Evolutionary conservation across 2,113 vertebrate species (phyloP), one percentile per base, ranked within the genome.

Genomic region (Pterocles burchelli): DNA sequence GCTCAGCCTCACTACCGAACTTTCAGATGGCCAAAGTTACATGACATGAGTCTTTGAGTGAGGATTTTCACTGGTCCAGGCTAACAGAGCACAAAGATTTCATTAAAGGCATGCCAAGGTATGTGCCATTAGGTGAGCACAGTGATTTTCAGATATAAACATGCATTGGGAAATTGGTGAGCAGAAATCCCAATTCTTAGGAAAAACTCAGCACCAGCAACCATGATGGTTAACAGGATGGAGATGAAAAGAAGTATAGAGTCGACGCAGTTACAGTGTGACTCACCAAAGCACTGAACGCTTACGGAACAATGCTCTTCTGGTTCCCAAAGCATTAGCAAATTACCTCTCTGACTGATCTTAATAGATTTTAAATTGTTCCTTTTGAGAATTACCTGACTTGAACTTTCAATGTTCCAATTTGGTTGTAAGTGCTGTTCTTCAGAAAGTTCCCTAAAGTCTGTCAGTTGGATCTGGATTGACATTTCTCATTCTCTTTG

Each of bases 401-500:
- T 45, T 65, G 21, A 68, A 46, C 68, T 49, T 65, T 52, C 73
- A 46, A 1, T 33, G 12, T 58, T 79, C 26, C 36, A 6, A 8
- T 45, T 36, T 65, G 26, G 17, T 63, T 54, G 12, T 33, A 58
- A 80, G 26, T 71, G 21, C 71, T 61, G 8, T 34, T 43, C n/a
- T 71, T 76, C 33, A 66, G 21, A 90, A 76, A 34, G 17, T 17
- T 46, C 54, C 48, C 25, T 33, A 0, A 46, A 77, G 29, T 25
- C 85, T 74, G 24, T 57, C 6, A 31, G 26, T 10, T 72, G 45
- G 38, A 29, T 78, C 28, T 55, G 96, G 97, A 90, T 59, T 98
- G 94, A 98, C 94, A 52, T 97, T 84, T 78, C 89, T 38, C 7
- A 6, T 98, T 98, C 96, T 98, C 96, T 96, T 95, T 98, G 98